Percentiles rank a stretch among this genome's conserved stretches.
These are phyloP conservation scores for Actias luna DNA, from an alignment of 2,888 invertebrate genomes.

Conservation along the genomic window DNA sequence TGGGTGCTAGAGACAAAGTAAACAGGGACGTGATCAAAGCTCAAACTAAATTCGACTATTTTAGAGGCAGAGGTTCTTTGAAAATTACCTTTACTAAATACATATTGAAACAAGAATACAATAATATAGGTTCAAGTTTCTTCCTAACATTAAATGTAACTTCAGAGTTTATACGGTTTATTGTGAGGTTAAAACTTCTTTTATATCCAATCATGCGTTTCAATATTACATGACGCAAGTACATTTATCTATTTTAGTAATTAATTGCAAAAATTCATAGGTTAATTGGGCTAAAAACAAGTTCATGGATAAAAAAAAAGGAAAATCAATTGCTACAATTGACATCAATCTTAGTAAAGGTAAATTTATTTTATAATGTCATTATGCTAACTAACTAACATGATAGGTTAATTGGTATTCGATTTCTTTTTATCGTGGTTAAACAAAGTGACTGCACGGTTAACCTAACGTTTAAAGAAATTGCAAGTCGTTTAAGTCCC, in stretches of 20 bases:
- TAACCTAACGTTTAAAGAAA: too few species aligned
- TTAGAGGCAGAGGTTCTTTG: neutral
- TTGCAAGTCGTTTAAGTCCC: too few species aligned
- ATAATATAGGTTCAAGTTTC: neutral
- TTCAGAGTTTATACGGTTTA: neutral
- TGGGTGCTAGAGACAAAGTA: slow-evolving; percentile 32
- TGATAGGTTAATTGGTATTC: too few species aligned
- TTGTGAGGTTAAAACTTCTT: too few species aligned
- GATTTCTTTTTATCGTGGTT: too few species aligned
- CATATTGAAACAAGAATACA: neutral
- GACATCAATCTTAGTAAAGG: neutral
- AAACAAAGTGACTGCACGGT: too few species aligned
- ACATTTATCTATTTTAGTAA: neutral
- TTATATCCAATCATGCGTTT: too few species aligned
- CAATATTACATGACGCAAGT: neutral
- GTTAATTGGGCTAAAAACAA: too few species aligned
- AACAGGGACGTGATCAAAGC: slow-evolving; percentile 31
- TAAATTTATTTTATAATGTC: neutral
- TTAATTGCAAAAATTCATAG: too few species aligned
- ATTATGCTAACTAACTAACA: too few species aligned
- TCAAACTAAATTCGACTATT: slow-evolving; percentile 12
- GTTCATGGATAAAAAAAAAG: too few species aligned
- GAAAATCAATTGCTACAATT: too few species aligned
- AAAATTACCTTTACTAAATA: neutral
- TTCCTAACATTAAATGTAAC: neutral